Percentiles rank a stretch among this genome's conserved stretches.
Evolutionary conservation across 2,797 vertebrate genomes (phyloP).

Genomic region (Synaphobranchus kaupii): DNA sequence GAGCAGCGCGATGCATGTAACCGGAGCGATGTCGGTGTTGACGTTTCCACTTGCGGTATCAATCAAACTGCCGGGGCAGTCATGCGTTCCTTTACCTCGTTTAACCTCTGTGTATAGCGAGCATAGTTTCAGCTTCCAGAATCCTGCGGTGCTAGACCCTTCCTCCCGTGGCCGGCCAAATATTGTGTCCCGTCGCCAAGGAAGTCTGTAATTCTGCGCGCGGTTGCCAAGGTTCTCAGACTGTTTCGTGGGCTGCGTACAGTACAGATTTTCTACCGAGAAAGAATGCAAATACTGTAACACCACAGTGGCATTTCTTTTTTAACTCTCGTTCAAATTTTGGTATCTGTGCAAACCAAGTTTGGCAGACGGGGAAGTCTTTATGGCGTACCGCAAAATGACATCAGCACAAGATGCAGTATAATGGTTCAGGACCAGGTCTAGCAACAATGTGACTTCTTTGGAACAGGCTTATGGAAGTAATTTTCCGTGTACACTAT

Average conservation of each 20-base stretch:
- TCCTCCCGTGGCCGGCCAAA: slow-evolving; percentile 38
- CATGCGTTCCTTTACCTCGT: slow-evolving; percentile 28
- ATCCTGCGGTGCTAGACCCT: slow-evolving; percentile 2
- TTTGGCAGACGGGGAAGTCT: slow-evolving; percentile 26
- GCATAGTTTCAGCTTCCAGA: slow-evolving; percentile 13
- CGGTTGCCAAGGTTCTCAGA: slow-evolving; percentile 14
- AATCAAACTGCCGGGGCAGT: not conserved
- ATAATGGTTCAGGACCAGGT: slow-evolving; percentile 38
- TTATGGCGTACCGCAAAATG: slow-evolving; percentile 48
- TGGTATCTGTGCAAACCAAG: slow-evolving; percentile 15
- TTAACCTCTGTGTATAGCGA: slow-evolving; percentile 29
- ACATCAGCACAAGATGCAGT: slow-evolving; percentile 47
- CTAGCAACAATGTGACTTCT: not conserved
- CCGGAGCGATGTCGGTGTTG: not conserved
- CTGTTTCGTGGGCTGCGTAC: slow-evolving; percentile 24
- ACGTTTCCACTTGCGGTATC: not conserved
- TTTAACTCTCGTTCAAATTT: slow-evolving; percentile 25
- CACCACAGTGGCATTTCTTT: slow-evolving; percentile 17
- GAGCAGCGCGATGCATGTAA: not conserved
- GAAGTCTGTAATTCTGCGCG: slow-evolving; percentile 33
- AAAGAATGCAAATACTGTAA: slow-evolving; percentile 29
- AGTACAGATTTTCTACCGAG: slow-evolving; percentile 24
- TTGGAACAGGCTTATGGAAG: slow-evolving; percentile 2
- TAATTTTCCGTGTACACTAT: slow-evolving; percentile 1
- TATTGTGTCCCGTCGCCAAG: slow-evolving; percentile 38